Percentiles rank a stretch among this genome's conserved stretches.
phyloP scores from a whole-genome alignment of 2,888 invertebrate species.

The Calameuta idolon region DNA sequence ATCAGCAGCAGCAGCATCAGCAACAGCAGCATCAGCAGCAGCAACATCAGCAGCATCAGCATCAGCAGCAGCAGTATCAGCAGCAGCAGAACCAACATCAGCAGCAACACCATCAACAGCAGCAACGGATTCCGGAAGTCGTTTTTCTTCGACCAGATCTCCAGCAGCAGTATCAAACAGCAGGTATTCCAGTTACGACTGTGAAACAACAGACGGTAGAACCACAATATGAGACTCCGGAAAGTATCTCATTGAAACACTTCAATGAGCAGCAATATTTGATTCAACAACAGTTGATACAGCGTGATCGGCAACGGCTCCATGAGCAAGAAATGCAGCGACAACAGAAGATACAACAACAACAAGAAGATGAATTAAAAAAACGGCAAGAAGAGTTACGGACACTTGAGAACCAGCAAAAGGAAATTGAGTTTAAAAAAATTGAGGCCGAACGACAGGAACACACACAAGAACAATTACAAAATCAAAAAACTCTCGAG shows the following conservation, averaged over 20 bases:
- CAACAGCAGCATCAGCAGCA: conserved; percentile 35
- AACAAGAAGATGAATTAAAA: conserved; percentile 49
- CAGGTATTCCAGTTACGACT: not conserved
- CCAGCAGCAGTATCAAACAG: conserved; percentile 4
- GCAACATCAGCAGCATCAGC: conserved; percentile 38
- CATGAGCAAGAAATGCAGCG: conserved; percentile 56
- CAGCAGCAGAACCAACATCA: conserved; percentile 32
- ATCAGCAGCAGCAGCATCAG: conserved; percentile 33
- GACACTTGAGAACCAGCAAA: conserved; percentile 42
- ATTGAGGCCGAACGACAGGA: conserved; percentile 3
- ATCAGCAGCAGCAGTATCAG: conserved; percentile 18
- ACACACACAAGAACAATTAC: conserved; percentile 23
- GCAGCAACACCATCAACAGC: conserved; percentile 34
- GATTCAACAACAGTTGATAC: conserved; percentile 58
- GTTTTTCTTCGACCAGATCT: conserved; percentile 46
- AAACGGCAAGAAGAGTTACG: conserved; percentile 50
- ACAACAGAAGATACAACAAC: conserved; percentile 48
- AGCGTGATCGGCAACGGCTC: conserved; percentile 56
- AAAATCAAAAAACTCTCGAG: not conserved
- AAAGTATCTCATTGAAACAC: conserved; percentile 61
- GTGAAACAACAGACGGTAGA: conserved; percentile 37
- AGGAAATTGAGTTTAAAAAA: conserved; percentile 24
- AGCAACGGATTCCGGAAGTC: conserved; percentile 33
- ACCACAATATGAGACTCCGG: conserved; percentile 58
- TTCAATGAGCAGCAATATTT: conserved; percentile 62